These are phyloP conservation scores for Melanotaenia trifasciata DNA, from an alignment of 2,797 vertebrate genomes.

Conservation along the genomic window DNA sequence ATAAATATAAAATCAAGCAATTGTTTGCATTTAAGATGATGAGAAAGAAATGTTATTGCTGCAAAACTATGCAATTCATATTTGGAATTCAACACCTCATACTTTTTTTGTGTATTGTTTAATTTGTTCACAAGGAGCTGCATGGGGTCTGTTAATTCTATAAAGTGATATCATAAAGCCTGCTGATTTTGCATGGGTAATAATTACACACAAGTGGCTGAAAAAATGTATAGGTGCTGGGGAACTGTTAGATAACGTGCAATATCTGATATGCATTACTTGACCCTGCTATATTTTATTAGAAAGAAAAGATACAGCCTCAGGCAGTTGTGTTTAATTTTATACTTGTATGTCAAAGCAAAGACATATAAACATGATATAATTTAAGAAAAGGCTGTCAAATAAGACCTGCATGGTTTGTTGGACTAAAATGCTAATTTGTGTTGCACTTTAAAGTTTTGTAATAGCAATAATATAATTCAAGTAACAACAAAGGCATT, in stretches of 20 bases:
- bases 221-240: not conserved
- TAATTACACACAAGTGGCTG: not conserved
- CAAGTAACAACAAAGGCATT: not conserved
- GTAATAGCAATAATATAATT: conserved; percentile 13
- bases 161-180: not conserved
- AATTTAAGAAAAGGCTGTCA: not conserved
- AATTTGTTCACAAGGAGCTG: conserved; percentile 29
- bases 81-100: conserved; percentile 41
- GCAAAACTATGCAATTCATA: conserved; percentile 22
- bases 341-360: not conserved
- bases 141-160: conserved; percentile 6
- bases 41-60: not conserved
- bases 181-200: not conserved
- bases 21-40: not conserved
- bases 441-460: not conserved
- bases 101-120: conserved; percentile 32
- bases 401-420: not conserved
- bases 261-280: not conserved
- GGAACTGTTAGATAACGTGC: not conserved
- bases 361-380: not conserved
- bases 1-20: conserved; percentile 9
- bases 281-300: not conserved
- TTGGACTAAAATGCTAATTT: not conserved
- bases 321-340: not conserved
- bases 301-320: not conserved